These are phyloP conservation scores for Irena cyanogastra DNA, from an alignment of 2,113 vertebrate genomes.

Conservation along the genomic window DNA sequence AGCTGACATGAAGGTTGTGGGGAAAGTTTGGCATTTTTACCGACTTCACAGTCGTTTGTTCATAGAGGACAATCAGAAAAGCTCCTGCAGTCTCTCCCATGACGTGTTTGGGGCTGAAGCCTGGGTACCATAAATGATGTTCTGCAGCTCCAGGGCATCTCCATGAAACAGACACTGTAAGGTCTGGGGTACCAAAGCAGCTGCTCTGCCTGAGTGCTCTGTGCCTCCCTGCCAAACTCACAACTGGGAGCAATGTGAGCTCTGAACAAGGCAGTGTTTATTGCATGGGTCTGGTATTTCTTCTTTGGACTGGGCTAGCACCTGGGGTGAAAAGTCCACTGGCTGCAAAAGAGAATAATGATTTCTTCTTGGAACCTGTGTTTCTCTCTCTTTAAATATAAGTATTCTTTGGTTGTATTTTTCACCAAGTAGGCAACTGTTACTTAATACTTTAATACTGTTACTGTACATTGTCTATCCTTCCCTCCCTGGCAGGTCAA, in stretches of 20 bases:
- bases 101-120: not conserved
- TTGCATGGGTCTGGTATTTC: not conserved
- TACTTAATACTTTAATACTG: not conserved
- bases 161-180: not conserved
- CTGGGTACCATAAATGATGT: not conserved
- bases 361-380: not conserved
- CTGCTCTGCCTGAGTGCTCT: not conserved
- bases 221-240: not conserved
- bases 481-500: conserved; percentile 3
- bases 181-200: not conserved
- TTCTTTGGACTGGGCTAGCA: not conserved
- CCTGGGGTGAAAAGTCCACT: not conserved
- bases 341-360: not conserved
- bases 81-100: not conserved
- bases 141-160: not conserved
- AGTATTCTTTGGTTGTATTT: not conserved
- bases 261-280: not conserved
- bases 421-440: not conserved
- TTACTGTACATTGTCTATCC: not conserved
- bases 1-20: not conserved
- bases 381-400: not conserved
- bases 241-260: not conserved
- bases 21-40: not conserved
- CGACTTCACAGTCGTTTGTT: not conserved
- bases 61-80: not conserved